Base-by-base conservation (phyloP, 2,797 vertebrate species). In the Morelia viridis region DNA sequence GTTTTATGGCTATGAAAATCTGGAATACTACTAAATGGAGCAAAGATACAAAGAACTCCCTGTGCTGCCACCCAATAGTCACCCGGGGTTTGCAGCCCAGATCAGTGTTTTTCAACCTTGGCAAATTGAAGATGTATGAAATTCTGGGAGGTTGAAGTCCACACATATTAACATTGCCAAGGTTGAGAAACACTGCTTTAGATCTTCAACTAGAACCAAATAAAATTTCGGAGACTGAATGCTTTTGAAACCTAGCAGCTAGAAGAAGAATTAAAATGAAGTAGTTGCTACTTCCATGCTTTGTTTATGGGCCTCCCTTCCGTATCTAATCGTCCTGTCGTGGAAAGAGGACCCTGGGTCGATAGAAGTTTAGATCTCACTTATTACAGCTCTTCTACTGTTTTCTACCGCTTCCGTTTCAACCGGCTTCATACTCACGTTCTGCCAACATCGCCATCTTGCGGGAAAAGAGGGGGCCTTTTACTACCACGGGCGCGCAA, bases 401-500 rank as follows among this genome's bases (percentile, higher is more conserved):
- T 26, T 50, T 68, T 10, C 6, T 35, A 1, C 26, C 26, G 1
- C 3, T 22, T 22, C 62, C 4, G 10, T n/a, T 24, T 22, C 2
- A 10, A 12, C 57, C 60, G 0, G 1, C 31, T 4, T 17, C 0
- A 24, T 76, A 98, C 98, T 95, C 96, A 99, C 98, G 98, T 87
- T 98, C 98, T 0, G 98, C 98, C 71, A 99, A 98, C 98, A 98
- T 98, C 96, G 98, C 98, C 98, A 99, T 99, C 96, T 94, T 97
- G 94, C 35, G 3, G 22, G 9, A 62, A 13, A 26, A 4, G 26
- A 24, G 35, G 93, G 98, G 98, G 94, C 94, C 89, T 95, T 0
- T 2, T 3, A 12, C 0, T 0, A 0, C 0, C 0, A 0, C 0
- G 0, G 88, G 76, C 93, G 93, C 91, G 24, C 0, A 0, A 0